Percentiles rank a stretch among this genome's conserved stretches.
phyloP scores from a whole-genome alignment of 2,113 vertebrate genomes.

The Plecturocebus donacophilus region DNA sequence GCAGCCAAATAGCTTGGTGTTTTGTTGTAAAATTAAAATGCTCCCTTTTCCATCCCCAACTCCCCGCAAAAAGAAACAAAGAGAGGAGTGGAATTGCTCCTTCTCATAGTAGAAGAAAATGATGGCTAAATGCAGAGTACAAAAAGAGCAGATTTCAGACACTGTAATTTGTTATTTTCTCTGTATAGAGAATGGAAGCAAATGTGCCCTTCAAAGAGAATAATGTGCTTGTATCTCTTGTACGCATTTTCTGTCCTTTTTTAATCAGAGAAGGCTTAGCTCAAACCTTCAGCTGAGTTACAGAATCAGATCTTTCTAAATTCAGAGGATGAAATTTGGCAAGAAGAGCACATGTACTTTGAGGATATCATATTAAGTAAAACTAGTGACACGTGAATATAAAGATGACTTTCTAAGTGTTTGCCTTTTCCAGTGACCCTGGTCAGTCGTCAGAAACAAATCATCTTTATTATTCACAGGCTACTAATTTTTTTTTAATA shows the following conservation, averaged over 20 bases:
- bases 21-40: background rate
- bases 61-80: background rate
- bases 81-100: background rate
- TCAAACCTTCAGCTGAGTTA: background rate
- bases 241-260: fast-evolving
- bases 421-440: background rate
- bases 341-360: background rate
- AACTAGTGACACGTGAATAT: too few relatives aligned
- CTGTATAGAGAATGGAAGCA: background rate
- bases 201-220: background rate
- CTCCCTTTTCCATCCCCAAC: background rate
- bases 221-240: background rate
- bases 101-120: background rate
- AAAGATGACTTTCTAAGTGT: too few relatives aligned
- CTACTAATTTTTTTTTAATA: background rate
- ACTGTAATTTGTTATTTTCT: background rate
- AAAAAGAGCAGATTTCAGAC: background rate
- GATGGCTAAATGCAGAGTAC: background rate
- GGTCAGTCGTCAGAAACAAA: background rate
- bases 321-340: background rate
- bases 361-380: background rate
- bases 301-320: background rate
- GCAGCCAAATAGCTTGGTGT: background rate
- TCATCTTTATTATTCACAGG: background rate
- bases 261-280: background rate